These are phyloP conservation scores for Centroberyx gerrardi DNA, from an alignment of 2,797 vertebrate species.

Conservation along the genomic window DNA sequence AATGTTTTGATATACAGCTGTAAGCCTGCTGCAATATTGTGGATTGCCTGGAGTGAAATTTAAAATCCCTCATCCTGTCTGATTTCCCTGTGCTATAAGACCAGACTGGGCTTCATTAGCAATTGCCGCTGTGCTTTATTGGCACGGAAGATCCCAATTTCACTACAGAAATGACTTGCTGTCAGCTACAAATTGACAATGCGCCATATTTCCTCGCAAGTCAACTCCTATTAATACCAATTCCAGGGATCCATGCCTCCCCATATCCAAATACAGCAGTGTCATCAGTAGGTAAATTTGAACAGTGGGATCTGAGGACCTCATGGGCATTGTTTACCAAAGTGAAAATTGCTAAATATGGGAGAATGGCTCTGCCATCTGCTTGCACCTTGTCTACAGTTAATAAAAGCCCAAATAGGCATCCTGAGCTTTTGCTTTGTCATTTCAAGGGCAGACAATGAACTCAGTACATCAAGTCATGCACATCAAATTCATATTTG, in stretches of 20 bases:
- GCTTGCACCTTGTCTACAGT: constrained; percentile 30
- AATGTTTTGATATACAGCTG: constrained; percentile 42
- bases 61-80: constrained; percentile 59
- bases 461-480: neutral
- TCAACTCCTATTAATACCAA: constrained; percentile 72
- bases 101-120: constrained; percentile 75
- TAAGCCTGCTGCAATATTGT: constrained; percentile 34
- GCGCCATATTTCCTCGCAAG: constrained; percentile 72
- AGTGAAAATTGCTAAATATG: constrained; percentile 46
- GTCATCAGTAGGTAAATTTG: constrained; percentile 62
- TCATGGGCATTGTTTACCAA: constrained; percentile 55
- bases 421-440: constrained; percentile 6
- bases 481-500: constrained; percentile 31
- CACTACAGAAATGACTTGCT: constrained; percentile 72
- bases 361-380: constrained; percentile 28
- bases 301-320: constrained; percentile 46
- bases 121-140: constrained; percentile 68
- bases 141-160: constrained; percentile 79
- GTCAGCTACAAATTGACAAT: constrained; percentile 79
- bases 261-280: constrained; percentile 31
- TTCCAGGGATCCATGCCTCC: constrained; percentile 35
- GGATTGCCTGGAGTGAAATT: constrained; percentile 59
- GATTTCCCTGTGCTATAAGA: constrained; percentile 60
- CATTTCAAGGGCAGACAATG: constrained; percentile 49
- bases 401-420: constrained; percentile 16